A percentile compares a stretch with the other conserved stretches of the same genome.
phyloP scores from a whole-genome alignment of 2,888 invertebrate genomes.

The Caenorhabditis sp. region DNA sequence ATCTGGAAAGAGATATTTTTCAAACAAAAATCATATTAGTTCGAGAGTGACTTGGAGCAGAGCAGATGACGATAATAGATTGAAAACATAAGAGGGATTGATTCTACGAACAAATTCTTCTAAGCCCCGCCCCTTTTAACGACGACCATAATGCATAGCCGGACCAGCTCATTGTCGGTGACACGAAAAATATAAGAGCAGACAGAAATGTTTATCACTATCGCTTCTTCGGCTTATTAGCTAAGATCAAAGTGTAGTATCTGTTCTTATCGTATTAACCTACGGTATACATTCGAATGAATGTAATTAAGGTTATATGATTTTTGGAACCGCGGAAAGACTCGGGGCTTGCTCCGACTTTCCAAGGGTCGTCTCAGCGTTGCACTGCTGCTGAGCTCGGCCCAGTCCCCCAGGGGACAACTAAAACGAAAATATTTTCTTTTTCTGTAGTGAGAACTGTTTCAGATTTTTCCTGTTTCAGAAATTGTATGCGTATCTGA shows the following conservation, averaged over 20 bases:
- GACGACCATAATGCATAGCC: no score
- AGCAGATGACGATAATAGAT: no score
- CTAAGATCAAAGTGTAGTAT: slow-evolving; percentile 49
- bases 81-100: no score
- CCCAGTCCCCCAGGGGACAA: slow-evolving; percentile 24
- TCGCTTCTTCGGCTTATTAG: slow-evolving; percentile 47
- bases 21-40: no score
- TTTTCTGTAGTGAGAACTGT: no score
- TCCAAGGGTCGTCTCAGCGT: slow-evolving; percentile 39
- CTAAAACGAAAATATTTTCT: no score
- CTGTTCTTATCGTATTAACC: slow-evolving; percentile 49
- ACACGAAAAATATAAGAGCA: not conserved
- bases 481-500: no score
- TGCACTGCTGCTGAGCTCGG: slow-evolving; percentile 40
- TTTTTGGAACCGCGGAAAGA: slow-evolving; percentile 23
- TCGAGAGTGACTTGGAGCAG: no score
- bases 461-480: no score
- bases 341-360: slow-evolving; percentile 42
- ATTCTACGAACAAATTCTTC: no score
- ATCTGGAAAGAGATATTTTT: not conserved
- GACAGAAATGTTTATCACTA: not conserved
- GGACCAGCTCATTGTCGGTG: not conserved
- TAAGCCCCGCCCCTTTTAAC: no score
- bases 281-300: slow-evolving; percentile 43
- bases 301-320: slow-evolving; percentile 43